Base-by-base conservation (phyloP, 2,888 invertebrate species). In the Monopis laevigella region DNA sequence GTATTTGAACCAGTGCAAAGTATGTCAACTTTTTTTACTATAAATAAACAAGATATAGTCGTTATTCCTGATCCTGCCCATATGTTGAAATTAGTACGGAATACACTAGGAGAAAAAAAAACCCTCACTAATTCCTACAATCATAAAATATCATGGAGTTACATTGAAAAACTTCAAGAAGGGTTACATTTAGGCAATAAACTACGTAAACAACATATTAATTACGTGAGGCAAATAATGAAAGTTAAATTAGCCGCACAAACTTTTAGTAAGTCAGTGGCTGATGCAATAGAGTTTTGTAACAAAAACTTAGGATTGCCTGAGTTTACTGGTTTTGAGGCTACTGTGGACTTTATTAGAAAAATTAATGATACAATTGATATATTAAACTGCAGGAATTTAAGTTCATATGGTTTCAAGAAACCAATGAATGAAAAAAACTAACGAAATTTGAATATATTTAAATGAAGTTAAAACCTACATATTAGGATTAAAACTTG, bases 1-100 rank as follows among this genome's bases (percentile, higher is more conserved):
- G n/a, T 13, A 10, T 18, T 36, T 2, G 21, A 36, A n/a, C n/a
- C n/a, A 7, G 29, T n/a, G 4, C n/a, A n/a, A 29, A 29, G 5
- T n/a, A 29, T n/a, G 8, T 5, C 29, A 6, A 29, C 12, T n/a
- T 29, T 10, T n/a, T 29, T 29, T 11, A 29, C 29, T 11, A 7
- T n/a, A 7, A 29, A 29, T 11, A 11, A 11, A 10, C 8, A 29
- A 29, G 12, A 29, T n/a, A 11, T 29, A 29, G 29, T 11, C 12
- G n/a, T 43, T 28, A 26, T 43, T 24, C 40, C 43, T 11, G 43
- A 43, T 30, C 32, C 43, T n/a, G 39, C 39, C 16, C 43, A 43
- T 30, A 43, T 40, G 43, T 16, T 43, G 5, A 43, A 43, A 24
- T 35, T 43, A 27, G 30, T 43, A 14, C 39, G 43, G 18, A 43